These are phyloP conservation scores for Odontomachus brunneus DNA, from an alignment of 1,140 invertebrate genomes.

Conservation along the genomic window DNA sequence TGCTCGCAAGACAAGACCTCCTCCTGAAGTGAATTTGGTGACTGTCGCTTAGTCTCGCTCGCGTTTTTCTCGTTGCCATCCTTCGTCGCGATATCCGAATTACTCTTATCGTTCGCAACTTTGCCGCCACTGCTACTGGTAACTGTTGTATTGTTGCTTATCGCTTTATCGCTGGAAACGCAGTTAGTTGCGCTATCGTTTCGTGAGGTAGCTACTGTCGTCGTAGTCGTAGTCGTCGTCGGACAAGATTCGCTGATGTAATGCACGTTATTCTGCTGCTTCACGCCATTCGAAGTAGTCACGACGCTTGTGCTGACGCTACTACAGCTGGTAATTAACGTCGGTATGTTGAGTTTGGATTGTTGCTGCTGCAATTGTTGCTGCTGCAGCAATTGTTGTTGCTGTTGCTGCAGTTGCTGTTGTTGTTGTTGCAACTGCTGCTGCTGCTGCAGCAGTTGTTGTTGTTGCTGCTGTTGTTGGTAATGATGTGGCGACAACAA, in stretches of 20 bases:
- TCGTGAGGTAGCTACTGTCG: not conserved
- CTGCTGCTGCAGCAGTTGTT: conserved; percentile 66
- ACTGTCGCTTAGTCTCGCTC: conserved; percentile 42
- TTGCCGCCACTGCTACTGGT: conserved; percentile 42
- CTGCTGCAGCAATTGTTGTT: conserved; percentile 56
- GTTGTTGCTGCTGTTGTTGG: conserved; percentile 58
- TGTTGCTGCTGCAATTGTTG: conserved; percentile 15
- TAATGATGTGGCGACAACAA: too few species aligned
- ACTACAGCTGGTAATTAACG: conserved; percentile 37
- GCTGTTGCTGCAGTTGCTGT: conserved; percentile 61
- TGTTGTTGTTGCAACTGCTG: conserved; percentile 41
- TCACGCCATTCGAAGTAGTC: conserved; percentile 48
- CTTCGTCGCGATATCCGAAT: conserved; percentile 53
- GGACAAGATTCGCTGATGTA: conserved; percentile 46
- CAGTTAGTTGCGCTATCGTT: conserved; percentile 55
- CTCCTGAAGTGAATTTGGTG: conserved; percentile 52
- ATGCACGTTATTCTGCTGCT: conserved; percentile 56
- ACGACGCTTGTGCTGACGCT: conserved; percentile 26
- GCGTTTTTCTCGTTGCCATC: conserved; percentile 67
- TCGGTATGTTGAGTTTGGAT: conserved; percentile 67
- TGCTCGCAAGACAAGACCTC: conserved; percentile 61
- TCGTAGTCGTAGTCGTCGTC: not conserved
- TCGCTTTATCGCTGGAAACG: conserved; percentile 23
- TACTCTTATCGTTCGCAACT: conserved; percentile 68
- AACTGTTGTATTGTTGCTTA: conserved; percentile 41